These are phyloP conservation scores for Pluvialis apricaria DNA, from an alignment of 2,113 vertebrate genomes.

Conservation along the genomic window DNA sequence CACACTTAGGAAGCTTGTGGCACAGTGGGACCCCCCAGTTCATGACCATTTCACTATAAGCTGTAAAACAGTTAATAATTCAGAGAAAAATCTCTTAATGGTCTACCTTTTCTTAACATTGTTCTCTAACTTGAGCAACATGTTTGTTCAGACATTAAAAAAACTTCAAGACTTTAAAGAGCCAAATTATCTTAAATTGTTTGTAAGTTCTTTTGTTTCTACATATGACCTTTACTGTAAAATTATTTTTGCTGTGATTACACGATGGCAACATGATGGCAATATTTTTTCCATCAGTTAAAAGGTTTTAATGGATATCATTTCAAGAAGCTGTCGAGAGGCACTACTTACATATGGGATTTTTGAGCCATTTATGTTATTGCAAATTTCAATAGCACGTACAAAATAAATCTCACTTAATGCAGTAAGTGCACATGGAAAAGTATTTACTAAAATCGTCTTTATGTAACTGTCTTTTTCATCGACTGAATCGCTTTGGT, in stretches of 20 bases:
- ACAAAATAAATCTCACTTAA: slow-evolving; percentile 53
- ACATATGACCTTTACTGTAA: neutral
- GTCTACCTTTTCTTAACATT: neutral
- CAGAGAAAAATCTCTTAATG: neutral
- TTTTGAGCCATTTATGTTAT: slow-evolving; percentile 12
- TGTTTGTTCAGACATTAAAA: neutral
- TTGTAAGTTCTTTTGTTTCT: neutral
- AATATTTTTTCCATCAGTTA: neutral
- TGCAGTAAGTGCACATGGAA: neutral
- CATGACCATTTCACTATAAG: rapidly evolving
- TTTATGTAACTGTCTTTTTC: slow-evolving; percentile 22
- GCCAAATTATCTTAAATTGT: neutral
- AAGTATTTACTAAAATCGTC: slow-evolving; percentile 43
- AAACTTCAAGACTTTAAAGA: neutral
- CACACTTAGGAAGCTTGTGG: neutral
- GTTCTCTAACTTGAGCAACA: neutral
- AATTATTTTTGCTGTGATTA: neutral
- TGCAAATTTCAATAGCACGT: neutral
- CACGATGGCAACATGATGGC: neutral
- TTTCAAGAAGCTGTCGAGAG: slow-evolving; percentile 15
- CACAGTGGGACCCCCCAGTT: neutral
- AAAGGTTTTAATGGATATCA: slow-evolving; percentile 39
- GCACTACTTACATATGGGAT: neutral
- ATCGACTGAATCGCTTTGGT: neutral
- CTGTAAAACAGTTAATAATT: neutral